These are phyloP conservation scores for Anguilla pacifica DNA, from an alignment of 2,797 vertebrate species.

Conservation along the genomic window DNA sequence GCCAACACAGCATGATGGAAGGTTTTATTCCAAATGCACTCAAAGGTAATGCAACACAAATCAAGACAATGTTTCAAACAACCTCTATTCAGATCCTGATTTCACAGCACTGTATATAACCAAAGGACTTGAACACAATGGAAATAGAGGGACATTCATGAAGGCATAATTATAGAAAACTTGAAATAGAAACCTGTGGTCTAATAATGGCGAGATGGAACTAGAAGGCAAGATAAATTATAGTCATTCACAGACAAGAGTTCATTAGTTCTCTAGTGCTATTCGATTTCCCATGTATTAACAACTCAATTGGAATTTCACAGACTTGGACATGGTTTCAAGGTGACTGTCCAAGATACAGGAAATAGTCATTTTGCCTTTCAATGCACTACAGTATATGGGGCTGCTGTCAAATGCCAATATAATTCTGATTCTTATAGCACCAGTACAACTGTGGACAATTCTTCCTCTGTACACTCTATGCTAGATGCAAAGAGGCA, in stretches of 20 bases:
- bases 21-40: neutral
- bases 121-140: neutral
- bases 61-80: neutral
- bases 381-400: neutral
- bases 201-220: neutral
- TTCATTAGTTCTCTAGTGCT: neutral
- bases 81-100: neutral
- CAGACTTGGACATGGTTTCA: neutral
- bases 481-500: slow-evolving; percentile 54
- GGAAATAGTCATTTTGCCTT: neutral
- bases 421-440: neutral
- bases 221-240: neutral
- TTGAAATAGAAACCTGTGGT: neutral
- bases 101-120: neutral
- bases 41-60: slow-evolving; percentile 5
- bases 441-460: neutral
- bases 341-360: neutral
- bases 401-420: neutral
- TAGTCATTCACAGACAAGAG: neutral
- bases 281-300: neutral
- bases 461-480: neutral
- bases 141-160: neutral
- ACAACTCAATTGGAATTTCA: neutral
- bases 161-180: neutral
- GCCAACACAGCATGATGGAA: neutral